Evolutionary conservation across 2,797 vertebrate species (phyloP), one percentile per base, ranked within the genome.

Genomic region (Cuculus canorus): DNA sequence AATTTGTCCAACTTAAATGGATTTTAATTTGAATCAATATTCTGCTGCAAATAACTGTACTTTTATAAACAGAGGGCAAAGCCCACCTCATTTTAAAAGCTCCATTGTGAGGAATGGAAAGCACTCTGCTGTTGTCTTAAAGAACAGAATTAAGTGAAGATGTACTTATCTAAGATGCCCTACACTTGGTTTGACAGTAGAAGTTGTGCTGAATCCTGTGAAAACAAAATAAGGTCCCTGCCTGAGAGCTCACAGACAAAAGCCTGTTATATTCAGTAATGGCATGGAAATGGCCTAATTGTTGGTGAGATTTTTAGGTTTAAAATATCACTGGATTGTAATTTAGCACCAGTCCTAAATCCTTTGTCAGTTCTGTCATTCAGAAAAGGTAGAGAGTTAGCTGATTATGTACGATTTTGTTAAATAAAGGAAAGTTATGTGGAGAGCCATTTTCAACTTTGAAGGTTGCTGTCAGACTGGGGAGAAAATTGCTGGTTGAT

Each of bases 1-100:
- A 39, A 30, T 68, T 28, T 94, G 94, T 90, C 90, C 92, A 28
- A 95, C 33, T 30, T 70, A 45, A 92, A 82, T 35, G 68, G 68
- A 52, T 61, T 92, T 60, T 56, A 77, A 54, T 79, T 63, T 64
- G 68, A 10, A 5, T 77, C 60, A 61, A 57, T 92, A 60, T 82
- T 77, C 90, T 45, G 75, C 68, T 77, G 75, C 41, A 43, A 77
- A 56, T 28, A 84, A 70, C 77, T 53, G 35, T 22, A 3, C 12
- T 7, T 50, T 78, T 85, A 66, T 30, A 79, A 88, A 68, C 4
- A 14, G 43, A 60, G 56, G 45, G 57, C 64, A 75, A 80, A 86
- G 50, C 75, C 79, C 56, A 21, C 12, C 63, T 57, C 23, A 1
- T 28, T 79, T 57, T 16, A n/a, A 47, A 52, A 35, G 69, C 66